Percentiles rank a stretch among this genome's conserved stretches.
Evolutionary conservation across 1,140 invertebrate species (phyloP).

Genomic region (Heliconius himera): DNA sequence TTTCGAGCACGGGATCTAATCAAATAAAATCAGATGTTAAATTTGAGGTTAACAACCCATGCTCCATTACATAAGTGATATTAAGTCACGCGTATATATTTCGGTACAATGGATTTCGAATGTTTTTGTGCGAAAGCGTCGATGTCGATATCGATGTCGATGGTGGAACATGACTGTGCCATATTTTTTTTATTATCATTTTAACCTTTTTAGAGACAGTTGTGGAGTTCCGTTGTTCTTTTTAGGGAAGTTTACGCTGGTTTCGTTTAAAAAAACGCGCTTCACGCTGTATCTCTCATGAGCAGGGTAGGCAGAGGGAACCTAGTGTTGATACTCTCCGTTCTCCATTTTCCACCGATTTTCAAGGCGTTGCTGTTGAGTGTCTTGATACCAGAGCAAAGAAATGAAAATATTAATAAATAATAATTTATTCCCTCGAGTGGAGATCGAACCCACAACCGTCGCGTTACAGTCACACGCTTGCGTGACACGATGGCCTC

Average conservation of each 20-base stretch:
- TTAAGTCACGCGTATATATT: constrained; percentile 50
- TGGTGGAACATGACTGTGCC: constrained; percentile 42
- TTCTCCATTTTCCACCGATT: too few relatives aligned
- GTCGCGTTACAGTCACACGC: too few relatives aligned
- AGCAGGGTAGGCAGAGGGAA: too few relatives aligned
- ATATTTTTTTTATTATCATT: constrained; percentile 38
- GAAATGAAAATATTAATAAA: too few relatives aligned
- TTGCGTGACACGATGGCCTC: too few relatives aligned
- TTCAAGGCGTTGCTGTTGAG: too few relatives aligned
- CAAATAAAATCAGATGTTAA: constrained; percentile 46
- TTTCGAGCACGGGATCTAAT: constrained; percentile 41
- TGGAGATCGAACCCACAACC: too few relatives aligned
- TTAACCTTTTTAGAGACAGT: constrained; percentile 26
- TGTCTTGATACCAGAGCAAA: too few relatives aligned
- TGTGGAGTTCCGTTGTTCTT: constrained; percentile 25
- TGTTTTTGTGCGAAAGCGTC: constrained; percentile 45
- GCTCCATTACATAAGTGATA: constrained; percentile 49
- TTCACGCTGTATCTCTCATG: too few relatives aligned
- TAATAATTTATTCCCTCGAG: too few relatives aligned
- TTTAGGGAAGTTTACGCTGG: constrained; percentile 21
- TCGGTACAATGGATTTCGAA: constrained; percentile 46
- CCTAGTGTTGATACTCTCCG: too few relatives aligned
- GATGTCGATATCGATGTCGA: background rate
- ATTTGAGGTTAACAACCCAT: constrained; percentile 37
- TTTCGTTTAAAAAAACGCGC: background rate